Percentiles rank a stretch among this genome's conserved stretches.
Evolutionary conservation across 2,888 invertebrate genomes (phyloP).

Genomic region (Sicus ferrugineus): DNA sequence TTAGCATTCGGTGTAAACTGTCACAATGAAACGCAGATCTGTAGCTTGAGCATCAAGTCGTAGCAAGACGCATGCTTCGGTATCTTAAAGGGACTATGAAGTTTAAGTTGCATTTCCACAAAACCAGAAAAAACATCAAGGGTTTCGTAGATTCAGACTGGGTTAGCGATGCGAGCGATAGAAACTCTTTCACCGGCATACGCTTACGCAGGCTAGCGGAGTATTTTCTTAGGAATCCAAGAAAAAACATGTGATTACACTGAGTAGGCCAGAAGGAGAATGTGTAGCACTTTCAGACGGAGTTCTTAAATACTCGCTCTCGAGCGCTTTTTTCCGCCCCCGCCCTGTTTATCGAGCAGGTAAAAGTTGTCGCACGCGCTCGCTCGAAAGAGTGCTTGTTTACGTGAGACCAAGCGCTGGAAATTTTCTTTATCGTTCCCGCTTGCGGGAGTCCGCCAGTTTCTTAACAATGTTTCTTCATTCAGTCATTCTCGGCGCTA

Average conservation of each 20-base stretch:
- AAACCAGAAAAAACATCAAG: conserved; percentile 28
- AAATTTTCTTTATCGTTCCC: too few relatives aligned
- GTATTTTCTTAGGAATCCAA: conserved; percentile 33
- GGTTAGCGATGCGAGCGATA: conserved; percentile 32
- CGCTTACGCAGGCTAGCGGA: conserved; percentile 8
- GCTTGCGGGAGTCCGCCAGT: too few relatives aligned
- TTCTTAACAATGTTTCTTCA: not conserved
- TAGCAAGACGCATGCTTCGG: conserved; percentile 37
- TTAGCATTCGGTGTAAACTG: conserved; percentile 36
- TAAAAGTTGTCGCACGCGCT: too few relatives aligned
- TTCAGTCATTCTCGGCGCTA: not conserved
- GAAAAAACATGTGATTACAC: conserved; percentile 30
- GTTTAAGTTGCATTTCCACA: conserved; percentile 36
- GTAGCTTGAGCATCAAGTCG: conserved; percentile 39
- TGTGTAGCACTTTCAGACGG: conserved; percentile 21
- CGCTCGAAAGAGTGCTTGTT: too few relatives aligned
- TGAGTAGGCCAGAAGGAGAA: conserved; percentile 25
- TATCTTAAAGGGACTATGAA: conserved; percentile 37
- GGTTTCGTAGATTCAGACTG: conserved; percentile 42
- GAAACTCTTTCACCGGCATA: conserved; percentile 35
- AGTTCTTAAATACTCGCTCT: too few relatives aligned
- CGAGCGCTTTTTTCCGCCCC: too few relatives aligned
- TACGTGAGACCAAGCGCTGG: too few relatives aligned
- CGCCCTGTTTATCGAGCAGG: too few relatives aligned
- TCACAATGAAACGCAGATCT: conserved; percentile 40